Conservation (phyloP, 1,140 invertebrate species). For the Trissolcus basalis region DNA sequence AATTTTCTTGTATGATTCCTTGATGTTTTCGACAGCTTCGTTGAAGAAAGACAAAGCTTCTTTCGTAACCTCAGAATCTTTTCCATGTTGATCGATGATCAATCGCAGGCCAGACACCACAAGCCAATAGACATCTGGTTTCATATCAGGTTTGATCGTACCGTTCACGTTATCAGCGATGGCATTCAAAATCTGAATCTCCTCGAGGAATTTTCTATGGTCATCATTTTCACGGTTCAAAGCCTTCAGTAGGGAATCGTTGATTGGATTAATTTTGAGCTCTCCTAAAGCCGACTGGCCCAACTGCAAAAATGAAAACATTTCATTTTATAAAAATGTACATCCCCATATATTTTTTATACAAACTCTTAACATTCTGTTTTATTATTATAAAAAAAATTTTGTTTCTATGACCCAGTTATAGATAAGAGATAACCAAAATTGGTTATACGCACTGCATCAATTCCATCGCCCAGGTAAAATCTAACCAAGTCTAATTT, state of each 20-base stretch:
- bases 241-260: conserved; percentile 62
- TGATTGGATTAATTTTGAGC: conserved; percentile 75
- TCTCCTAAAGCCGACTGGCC: conserved; percentile 74
- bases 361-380: too few species aligned
- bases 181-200: conserved; percentile 79
- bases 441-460: conserved; percentile 81
- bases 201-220: conserved; percentile 81
- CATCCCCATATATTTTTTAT: too few species aligned
- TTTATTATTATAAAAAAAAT: too few species aligned
- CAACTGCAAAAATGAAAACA: conserved; percentile 59
- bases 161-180: conserved; percentile 79
- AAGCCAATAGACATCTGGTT: conserved; percentile 82
- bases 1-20: conserved; percentile 79
- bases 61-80: conserved; percentile 80
- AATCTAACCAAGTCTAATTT: conserved; percentile 78
- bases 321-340: too few species aligned
- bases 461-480: conserved; percentile 79
- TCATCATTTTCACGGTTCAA: conserved; percentile 75
- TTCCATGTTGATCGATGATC: conserved; percentile 81
- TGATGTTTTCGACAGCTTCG: conserved; percentile 78
- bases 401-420: too few species aligned
- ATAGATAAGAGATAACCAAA: too few species aligned
- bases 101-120: conserved; percentile 79
- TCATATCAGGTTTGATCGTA: conserved; percentile 76
- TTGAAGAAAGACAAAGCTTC: conserved; percentile 82